Conservation (phyloP, 2,113 vertebrate genomes). For the Pimephales promelas region DNA sequence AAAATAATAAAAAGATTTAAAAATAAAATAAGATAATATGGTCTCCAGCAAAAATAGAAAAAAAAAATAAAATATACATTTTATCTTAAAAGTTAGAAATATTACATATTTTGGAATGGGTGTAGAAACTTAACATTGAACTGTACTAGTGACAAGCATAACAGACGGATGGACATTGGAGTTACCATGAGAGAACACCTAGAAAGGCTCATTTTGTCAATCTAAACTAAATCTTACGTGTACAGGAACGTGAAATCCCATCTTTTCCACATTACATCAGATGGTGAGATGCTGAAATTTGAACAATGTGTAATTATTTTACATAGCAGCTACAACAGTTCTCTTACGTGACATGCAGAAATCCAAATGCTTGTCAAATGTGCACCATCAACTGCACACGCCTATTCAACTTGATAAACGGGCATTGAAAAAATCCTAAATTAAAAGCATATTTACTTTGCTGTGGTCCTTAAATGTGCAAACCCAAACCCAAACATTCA, state of each 20-base stretch:
- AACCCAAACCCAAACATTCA: not conserved
- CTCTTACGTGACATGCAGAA: not conserved
- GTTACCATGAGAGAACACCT: not conserved
- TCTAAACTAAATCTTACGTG: not conserved
- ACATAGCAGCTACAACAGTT: not conserved
- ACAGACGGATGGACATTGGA: not conserved
- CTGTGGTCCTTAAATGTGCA: slow-evolving; percentile 32
- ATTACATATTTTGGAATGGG: not conserved
- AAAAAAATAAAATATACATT: not conserved
- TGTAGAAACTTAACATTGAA: not conserved
- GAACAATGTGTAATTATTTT: not conserved
- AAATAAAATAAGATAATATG: too few species aligned
- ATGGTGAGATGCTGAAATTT: not conserved
- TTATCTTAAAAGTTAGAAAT: not conserved
- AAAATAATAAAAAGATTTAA: too few species aligned
- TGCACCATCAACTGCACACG: not conserved
- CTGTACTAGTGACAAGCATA: not conserved
- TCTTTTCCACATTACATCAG: too few species aligned
- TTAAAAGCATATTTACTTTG: slow-evolving; percentile 29
- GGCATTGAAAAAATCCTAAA: slow-evolving; percentile 25
- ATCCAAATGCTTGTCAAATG: not conserved
- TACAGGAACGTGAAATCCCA: not conserved
- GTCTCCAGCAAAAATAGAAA: not conserved
- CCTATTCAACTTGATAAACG: slow-evolving; percentile 36
- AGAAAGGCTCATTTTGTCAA: not conserved